Percentiles rank a stretch among this genome's conserved stretches.
Evolutionary conservation across 2,888 invertebrate species (phyloP).

Genomic region (Tetranychus piercei): DNA sequence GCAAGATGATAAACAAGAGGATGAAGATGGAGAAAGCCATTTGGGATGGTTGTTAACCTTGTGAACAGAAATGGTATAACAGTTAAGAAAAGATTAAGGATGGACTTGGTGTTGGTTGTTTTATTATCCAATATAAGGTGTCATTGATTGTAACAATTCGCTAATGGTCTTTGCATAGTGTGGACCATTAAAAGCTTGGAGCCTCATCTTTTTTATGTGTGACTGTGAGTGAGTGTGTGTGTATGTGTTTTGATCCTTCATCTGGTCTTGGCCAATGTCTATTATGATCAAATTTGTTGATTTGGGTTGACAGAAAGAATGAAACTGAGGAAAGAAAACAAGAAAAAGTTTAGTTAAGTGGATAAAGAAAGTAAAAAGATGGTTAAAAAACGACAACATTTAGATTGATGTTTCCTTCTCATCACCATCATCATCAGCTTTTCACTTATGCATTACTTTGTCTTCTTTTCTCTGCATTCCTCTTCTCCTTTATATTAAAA

Average conservation of each 20-base stretch:
- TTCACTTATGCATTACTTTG: neutral
- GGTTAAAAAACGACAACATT: neutral
- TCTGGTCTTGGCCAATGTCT: neutral
- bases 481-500: neutral
- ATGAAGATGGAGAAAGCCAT: neutral
- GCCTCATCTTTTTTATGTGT: neutral
- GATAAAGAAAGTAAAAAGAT: neutral
- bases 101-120: neutral
- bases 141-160: neutral
- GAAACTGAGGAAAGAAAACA: neutral
- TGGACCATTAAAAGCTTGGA: neutral
- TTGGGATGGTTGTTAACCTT: neutral
- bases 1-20: too few species aligned
- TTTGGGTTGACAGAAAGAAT: neutral
- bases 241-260: neutral
- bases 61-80: neutral
- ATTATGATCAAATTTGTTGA: neutral
- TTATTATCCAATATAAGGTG: conserved; percentile 1
- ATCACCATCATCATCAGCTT: neutral
- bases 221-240: too few species aligned
- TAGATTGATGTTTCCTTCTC: neutral
- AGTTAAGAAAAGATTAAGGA: neutral
- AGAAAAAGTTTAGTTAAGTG: too few species aligned
- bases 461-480: neutral
- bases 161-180: neutral